phyloP scores from a whole-genome alignment of 2,113 vertebrate species.

The Megalops atlanticus region DNA sequence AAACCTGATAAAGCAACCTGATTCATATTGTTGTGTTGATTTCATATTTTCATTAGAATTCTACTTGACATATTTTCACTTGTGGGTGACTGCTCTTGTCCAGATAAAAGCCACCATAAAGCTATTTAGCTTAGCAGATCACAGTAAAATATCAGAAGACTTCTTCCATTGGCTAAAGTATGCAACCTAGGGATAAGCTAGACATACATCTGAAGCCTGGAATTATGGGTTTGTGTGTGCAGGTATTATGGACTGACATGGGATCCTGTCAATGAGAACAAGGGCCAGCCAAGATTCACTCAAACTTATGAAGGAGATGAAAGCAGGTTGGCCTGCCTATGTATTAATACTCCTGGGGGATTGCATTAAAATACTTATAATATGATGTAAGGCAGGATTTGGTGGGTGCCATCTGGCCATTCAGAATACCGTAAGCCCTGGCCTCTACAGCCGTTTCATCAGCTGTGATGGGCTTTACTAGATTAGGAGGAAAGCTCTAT shows the following conservation, averaged over 20 bases:
- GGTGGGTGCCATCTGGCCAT: constrained; percentile 25
- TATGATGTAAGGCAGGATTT: constrained; percentile 33
- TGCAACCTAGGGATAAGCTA: background rate
- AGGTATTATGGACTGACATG: background rate
- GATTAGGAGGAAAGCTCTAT: constrained; percentile 19
- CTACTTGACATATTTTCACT: too few relatives aligned
- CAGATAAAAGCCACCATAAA: background rate
- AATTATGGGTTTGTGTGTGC: background rate
- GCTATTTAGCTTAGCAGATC: background rate
- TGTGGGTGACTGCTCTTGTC: background rate
- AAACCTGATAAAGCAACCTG: too few relatives aligned
- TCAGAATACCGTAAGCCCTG: constrained; percentile 12
- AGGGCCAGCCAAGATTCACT: background rate
- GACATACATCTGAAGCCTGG: background rate
- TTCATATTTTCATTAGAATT: too few relatives aligned
- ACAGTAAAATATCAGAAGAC: background rate
- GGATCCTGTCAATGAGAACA: background rate
- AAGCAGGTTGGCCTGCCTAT: background rate
- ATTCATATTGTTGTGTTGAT: too few relatives aligned
- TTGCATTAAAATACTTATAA: constrained; percentile 30
- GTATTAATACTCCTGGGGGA: constrained; percentile 20
- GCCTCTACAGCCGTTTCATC: constrained; percentile 19
- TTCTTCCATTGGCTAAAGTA: background rate
- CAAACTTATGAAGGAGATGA: background rate
- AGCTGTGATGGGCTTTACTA: constrained; percentile 19